Evolutionary conservation across 2,888 invertebrate genomes (phyloP).

Genomic region (Erebia epiphron): DNA sequence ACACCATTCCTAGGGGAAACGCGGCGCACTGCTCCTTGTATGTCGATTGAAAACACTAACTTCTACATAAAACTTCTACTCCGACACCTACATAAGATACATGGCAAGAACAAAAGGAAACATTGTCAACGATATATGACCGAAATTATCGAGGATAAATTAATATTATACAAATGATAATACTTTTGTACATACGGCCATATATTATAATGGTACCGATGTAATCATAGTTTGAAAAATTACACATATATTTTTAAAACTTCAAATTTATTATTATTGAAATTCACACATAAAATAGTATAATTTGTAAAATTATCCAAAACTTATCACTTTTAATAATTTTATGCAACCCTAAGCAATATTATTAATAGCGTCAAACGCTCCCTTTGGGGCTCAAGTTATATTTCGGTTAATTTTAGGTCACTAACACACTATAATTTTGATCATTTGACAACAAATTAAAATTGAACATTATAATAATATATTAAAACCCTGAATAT

Average conservation of each 20-base stretch:
- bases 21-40: constrained; percentile 76
- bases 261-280: constrained; percentile 75
- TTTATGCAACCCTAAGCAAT: constrained; percentile 82
- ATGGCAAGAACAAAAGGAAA: constrained; percentile 81
- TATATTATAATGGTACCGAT: constrained; percentile 46
- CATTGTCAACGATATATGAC: constrained; percentile 68
- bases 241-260: constrained; percentile 59
- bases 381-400: constrained; percentile 81
- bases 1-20: constrained; percentile 74
- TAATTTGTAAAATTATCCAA: constrained; percentile 83
- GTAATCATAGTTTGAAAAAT: constrained; percentile 57
- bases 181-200: constrained; percentile 57
- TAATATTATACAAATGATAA: constrained; percentile 60
- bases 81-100: constrained; percentile 77
- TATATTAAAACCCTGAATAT: constrained; percentile 82
- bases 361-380: constrained; percentile 80
- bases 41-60: constrained; percentile 78
- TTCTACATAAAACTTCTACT: constrained; percentile 74
- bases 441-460: constrained; percentile 81
- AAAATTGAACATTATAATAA: constrained; percentile 78
- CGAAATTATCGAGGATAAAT: constrained; percentile 57
- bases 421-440: constrained; percentile 82
- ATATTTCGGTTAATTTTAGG: constrained; percentile 79
- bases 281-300: constrained; percentile 82
- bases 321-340: constrained; percentile 80